Conservation (phyloP, 30 jellyfish, hydroid and myxozoan species). For the Cassiopea andromeda region DNA sequence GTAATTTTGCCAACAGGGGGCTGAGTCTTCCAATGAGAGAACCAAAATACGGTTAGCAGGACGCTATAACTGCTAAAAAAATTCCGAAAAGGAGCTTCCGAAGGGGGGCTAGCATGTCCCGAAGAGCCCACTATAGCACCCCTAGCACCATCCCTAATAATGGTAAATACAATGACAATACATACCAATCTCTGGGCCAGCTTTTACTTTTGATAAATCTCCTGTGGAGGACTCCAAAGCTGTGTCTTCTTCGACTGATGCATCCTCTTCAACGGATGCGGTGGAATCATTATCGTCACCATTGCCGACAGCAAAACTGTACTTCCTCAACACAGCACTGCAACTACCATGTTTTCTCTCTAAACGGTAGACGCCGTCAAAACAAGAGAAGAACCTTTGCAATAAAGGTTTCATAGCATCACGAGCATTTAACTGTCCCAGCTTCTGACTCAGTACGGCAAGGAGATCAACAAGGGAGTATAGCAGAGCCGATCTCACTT, state of each 20-base stretch:
- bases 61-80: too few species aligned
- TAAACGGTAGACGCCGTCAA: conserved; percentile 88
- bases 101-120: too few species aligned
- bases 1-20: too few species aligned
- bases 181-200: not conserved
- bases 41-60: too few species aligned
- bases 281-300: conserved; percentile 1
- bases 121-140: too few species aligned
- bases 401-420: conserved; percentile 83
- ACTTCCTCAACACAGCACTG: conserved; percentile 61
- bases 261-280: conserved; percentile 10
- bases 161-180: not conserved
- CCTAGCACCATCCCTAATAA: too few species aligned
- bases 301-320: conserved; percentile 50
- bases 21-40: too few species aligned
- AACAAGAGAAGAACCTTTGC: conserved; percentile 91
- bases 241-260: conserved; percentile 6
- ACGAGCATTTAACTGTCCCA: conserved; percentile 86
- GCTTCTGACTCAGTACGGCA: conserved; percentile 70
- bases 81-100: too few species aligned
- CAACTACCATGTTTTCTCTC: conserved; percentile 45
- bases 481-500: conserved; percentile 56
- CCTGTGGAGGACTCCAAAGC: not conserved
- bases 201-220: not conserved
- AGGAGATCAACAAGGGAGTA: conserved; percentile 71